These are phyloP conservation scores for Cerastis leucographa DNA, from an alignment of 2,888 invertebrate genomes.

Conservation along the genomic window DNA sequence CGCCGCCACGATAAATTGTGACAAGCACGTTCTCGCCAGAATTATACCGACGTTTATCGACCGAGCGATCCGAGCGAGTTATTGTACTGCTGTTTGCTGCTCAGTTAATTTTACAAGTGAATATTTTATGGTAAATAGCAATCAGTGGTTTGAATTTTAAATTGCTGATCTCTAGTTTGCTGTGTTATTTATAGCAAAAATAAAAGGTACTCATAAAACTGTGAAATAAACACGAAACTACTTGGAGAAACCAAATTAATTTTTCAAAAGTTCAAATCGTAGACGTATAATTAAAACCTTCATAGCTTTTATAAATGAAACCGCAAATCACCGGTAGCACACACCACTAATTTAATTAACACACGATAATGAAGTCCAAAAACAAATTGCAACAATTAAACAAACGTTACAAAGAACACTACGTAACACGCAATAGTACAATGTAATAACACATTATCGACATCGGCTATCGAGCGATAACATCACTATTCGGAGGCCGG, in stretches of 20 bases:
- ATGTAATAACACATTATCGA: slow-evolving; percentile 82
- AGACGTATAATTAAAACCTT: slow-evolving; percentile 32
- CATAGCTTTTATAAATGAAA: slow-evolving; percentile 24
- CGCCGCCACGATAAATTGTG: slow-evolving; percentile 85
- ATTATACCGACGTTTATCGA: slow-evolving; percentile 75
- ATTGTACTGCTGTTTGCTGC: slow-evolving; percentile 61
- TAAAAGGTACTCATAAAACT: slow-evolving; percentile 25
- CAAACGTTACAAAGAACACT: slow-evolving; percentile 65
- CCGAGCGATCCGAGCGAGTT: slow-evolving; percentile 58
- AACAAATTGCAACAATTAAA: slow-evolving; percentile 60
- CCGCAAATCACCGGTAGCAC: slow-evolving; percentile 37
- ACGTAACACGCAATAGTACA: slow-evolving; percentile 73
- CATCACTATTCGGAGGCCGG: slow-evolving; percentile 83
- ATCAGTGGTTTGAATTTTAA: slow-evolving; percentile 56
- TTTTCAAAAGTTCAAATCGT: background rate
- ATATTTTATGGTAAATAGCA: slow-evolving; percentile 67
- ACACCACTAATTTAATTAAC: slow-evolving; percentile 54
- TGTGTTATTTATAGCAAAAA: slow-evolving; percentile 45
- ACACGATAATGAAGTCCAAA: slow-evolving; percentile 46
- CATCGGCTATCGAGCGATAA: slow-evolving; percentile 80
- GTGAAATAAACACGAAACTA: slow-evolving; percentile 2
- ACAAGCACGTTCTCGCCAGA: slow-evolving; percentile 79
- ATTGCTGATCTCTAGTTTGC: slow-evolving; percentile 51
- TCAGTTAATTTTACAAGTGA: slow-evolving; percentile 63
- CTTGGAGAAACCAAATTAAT: background rate